A percentile compares a stretch with the other conserved stretches of the same genome.
Conservation (phyloP, 2,888 invertebrate genomes). For the Ecdyonurus torrentis region DNA sequence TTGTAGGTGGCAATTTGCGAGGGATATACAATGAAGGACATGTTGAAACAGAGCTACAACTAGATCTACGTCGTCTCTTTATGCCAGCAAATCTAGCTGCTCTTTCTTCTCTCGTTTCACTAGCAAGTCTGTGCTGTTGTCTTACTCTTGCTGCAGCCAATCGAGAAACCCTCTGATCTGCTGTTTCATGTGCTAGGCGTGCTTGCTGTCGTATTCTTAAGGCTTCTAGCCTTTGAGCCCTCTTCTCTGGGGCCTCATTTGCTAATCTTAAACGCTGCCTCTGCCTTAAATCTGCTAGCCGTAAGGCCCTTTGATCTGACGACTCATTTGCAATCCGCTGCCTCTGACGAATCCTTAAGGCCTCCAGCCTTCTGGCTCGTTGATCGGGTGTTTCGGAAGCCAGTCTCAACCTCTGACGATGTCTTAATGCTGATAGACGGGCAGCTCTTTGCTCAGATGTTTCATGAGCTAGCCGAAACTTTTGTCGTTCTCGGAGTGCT, state of each 20-base stretch:
- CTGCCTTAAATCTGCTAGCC: background rate
- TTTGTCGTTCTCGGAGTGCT: background rate
- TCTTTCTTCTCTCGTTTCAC: background rate
- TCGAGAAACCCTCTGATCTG: background rate
- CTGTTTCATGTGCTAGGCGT: background rate
- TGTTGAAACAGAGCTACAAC: background rate
- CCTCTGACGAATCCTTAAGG: background rate
- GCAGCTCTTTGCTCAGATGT: background rate
- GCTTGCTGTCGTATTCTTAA: background rate
- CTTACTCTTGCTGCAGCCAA: background rate
- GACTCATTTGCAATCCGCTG: slow-evolving; percentile 1
- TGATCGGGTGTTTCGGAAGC: background rate
- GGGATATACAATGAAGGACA: background rate
- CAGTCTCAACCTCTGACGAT: background rate
- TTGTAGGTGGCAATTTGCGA: background rate
- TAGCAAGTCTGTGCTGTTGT: background rate
- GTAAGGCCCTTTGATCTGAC: background rate
- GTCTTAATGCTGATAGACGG: background rate
- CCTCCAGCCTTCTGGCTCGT: background rate
- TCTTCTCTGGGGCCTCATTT: background rate
- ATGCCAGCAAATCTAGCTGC: background rate
- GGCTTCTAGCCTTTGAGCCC: background rate
- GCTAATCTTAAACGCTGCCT: background rate
- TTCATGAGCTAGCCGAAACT: background rate
- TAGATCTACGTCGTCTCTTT: background rate